A percentile compares a stretch with the other conserved stretches of the same genome.
Conservation (phyloP, 2,888 invertebrate genomes). For the Macrosoma leucophasiata region DNA sequence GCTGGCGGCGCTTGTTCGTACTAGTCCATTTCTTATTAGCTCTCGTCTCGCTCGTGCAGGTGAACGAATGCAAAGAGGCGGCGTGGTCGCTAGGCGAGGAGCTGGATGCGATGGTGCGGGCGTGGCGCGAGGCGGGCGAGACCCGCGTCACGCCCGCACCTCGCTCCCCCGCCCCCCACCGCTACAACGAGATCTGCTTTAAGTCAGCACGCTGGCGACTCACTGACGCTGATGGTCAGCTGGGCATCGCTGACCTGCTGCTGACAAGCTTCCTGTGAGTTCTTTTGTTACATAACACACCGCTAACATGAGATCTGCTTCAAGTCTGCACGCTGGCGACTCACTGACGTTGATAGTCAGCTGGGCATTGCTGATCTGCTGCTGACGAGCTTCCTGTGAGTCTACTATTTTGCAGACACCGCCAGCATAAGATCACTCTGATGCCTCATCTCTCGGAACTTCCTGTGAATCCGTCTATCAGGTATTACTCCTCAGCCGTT, state of each 20-base stretch:
- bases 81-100: constrained; percentile 93
- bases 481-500: too few relatives aligned
- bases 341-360: constrained; percentile 98
- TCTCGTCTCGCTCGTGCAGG: constrained; percentile 48
- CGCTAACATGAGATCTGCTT: constrained; percentile 92
- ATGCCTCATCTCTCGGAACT: too few relatives aligned
- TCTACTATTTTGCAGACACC: background rate
- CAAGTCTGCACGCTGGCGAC: constrained; percentile 97
- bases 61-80: constrained; percentile 92
- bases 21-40: too few relatives aligned
- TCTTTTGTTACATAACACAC: too few relatives aligned
- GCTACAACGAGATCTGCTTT: constrained; percentile 92
- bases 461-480: too few relatives aligned
- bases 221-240: constrained; percentile 98
- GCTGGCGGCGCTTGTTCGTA: too few relatives aligned
- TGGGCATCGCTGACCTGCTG: constrained; percentile 96
- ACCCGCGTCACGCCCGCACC: constrained; percentile 73
- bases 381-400: constrained; percentile 94
- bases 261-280: constrained; percentile 86
- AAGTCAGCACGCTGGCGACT: constrained; percentile 98
- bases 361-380: constrained; percentile 97
- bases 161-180: constrained; percentile 82
- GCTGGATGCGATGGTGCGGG: constrained; percentile 95
- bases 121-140: constrained; percentile 85
- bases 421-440: too few relatives aligned